phyloP scores from a whole-genome alignment of 2,797 vertebrate species.

The Heliangelus exortis region DNA sequence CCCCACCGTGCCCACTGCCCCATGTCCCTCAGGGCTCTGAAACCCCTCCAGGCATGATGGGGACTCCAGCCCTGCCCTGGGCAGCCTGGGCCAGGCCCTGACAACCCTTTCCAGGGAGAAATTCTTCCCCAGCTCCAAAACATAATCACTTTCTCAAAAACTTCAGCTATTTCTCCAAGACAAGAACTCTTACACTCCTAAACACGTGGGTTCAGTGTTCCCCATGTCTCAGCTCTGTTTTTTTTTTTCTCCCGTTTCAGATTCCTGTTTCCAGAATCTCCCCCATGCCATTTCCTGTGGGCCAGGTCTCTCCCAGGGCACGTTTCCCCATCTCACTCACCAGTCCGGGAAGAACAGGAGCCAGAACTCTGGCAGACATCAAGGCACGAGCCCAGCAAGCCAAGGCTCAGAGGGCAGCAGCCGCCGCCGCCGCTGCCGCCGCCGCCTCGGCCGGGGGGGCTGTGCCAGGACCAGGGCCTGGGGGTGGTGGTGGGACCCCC shows the following conservation, averaged over 20 bases:
- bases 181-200: fast-evolving
- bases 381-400: slow-evolving; percentile 96
- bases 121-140: too few species aligned
- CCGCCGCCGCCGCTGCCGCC: slow-evolving; percentile 76
- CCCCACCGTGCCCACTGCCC: too few species aligned
- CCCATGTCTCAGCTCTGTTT: neutral
- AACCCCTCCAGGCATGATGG: too few species aligned
- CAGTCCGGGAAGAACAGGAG: slow-evolving; percentile 90
- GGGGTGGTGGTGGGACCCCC: slow-evolving; percentile 72
- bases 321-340: slow-evolving; percentile 81
- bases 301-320: slow-evolving; percentile 88
- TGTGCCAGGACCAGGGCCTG: slow-evolving; percentile 85
- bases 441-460: slow-evolving; percentile 79
- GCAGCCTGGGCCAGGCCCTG: too few species aligned
- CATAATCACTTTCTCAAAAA: too few species aligned
- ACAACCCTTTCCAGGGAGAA: too few species aligned
- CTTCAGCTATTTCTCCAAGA: fast-evolving
- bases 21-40: too few species aligned
- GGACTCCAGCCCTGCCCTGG: too few species aligned
- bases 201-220: fast-evolving
- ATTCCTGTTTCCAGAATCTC: slow-evolving; percentile 91
- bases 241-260: slow-evolving; percentile 75
- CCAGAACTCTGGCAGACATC: slow-evolving; percentile 96
- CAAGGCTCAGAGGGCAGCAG: slow-evolving; percentile 89
- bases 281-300: slow-evolving; percentile 82